Percentiles rank a stretch among this genome's conserved stretches.
phyloP scores from a whole-genome alignment of 2,113 vertebrate species.

The Melospiza melodia region DNA sequence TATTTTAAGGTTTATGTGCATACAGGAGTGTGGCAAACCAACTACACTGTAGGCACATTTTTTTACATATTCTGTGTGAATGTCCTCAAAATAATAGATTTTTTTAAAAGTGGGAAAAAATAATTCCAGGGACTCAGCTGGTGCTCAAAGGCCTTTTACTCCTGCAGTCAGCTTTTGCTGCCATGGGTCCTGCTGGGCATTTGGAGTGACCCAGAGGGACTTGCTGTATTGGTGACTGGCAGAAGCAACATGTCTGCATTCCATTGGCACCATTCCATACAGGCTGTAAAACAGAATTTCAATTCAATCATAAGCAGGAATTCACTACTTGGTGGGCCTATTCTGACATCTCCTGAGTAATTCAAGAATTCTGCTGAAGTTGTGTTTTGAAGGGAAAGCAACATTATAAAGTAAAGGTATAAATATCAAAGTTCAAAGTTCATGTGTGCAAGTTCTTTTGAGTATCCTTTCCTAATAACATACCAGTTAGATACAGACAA shows the following conservation, averaged over 20 bases:
- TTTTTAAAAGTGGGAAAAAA: neutral
- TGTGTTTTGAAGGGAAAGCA: neutral
- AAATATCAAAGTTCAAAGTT: neutral
- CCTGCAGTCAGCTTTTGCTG: neutral
- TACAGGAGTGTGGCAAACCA: neutral
- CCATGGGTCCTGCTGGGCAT: neutral
- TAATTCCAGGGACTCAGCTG: neutral
- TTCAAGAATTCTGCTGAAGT: neutral
- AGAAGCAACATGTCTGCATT: neutral
- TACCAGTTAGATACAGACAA: neutral
- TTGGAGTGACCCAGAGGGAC: neutral
- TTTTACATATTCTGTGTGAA: neutral
- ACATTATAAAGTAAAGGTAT: neutral
- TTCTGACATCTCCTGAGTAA: neutral
- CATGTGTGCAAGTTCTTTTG: neutral
- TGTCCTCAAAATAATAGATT: slow-evolving; percentile 32
- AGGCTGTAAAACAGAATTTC: slow-evolving; percentile 7
- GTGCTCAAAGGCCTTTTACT: neutral
- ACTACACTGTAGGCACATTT: neutral
- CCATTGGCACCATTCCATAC: neutral
- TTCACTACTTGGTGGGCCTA: neutral
- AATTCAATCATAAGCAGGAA: neutral
- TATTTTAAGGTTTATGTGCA: neutral
- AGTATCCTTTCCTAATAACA: neutral
- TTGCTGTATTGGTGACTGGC: neutral